Base-by-base conservation (phyloP, 35 echinoderm and acorn worm species). In the Ophiothrix spiculata region DNA sequence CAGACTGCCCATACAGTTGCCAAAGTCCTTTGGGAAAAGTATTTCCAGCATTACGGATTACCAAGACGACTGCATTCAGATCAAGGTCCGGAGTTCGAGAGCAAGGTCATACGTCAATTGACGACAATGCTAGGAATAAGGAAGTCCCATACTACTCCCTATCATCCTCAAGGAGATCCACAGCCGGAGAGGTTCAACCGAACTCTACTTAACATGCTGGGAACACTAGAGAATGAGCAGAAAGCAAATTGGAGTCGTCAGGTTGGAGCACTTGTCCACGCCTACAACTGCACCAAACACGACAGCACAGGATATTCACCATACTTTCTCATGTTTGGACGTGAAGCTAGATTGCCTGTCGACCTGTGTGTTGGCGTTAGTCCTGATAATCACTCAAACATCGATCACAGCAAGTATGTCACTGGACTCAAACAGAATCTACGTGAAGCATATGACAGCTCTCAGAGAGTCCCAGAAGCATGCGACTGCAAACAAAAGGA, bases 161-260 rank as follows among this genome's bases (percentile, higher is more conserved):
- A 92, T 36, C 85, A 92, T 79, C 90, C 77, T 49, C 90, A 92
- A 79, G 81, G 89, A 23, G 83, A 92, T 35, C 84, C 84, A 16
- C 90, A 87, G 31, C 78, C 85, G 11, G 83, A 85, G 39, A 34
- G 84, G 33, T 86, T 86, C 39, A 86, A 86, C 39, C 33, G 84
- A 39, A 86, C 84, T 1, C 74, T 86, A 0, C 17, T 86, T 31
- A 86, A 86, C 36, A 86, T 86, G 84, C 31, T 86, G 34, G 84
- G 69, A 23, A 86, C 84, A 0, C 39, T 86, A 15, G 38, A 75
- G 35, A 1, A 33, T 36, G 84, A 86, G 21, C 35, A 86, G 69
- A 86, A 86, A 32, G 64, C 37, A 23, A 33, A 35, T 15, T 76
- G 56, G 84, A 87, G 86, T 32, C 56, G 42, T 74, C 64, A 82